Percentiles rank a stretch among this genome's conserved stretches.
phyloP scores from a whole-genome alignment of 1,140 invertebrate genomes.

The Pentalonia nigronervosa region DNA sequence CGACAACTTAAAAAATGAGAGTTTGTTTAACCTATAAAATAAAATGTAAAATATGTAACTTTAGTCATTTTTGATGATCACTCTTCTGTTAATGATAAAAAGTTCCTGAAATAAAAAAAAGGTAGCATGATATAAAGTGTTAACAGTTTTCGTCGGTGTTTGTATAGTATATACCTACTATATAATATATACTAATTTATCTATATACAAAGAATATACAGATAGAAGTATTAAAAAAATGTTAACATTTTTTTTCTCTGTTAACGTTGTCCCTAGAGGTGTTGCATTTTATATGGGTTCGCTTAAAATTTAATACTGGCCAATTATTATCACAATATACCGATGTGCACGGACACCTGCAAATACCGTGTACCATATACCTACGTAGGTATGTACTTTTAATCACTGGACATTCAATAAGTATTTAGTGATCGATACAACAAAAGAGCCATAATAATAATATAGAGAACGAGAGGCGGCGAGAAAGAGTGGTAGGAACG shows the following conservation, averaged over 20 bases:
- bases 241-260: not conserved
- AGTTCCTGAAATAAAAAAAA: not conserved
- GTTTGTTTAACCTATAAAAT: slow-evolving; percentile 15
- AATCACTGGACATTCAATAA: slow-evolving; percentile 14
- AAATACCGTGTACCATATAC: not conserved
- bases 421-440: slow-evolving; percentile 2
- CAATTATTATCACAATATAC: not conserved
- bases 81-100: not conserved
- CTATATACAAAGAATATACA: not conserved
- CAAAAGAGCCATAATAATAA: not conserved
- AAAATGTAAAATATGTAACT: not conserved
- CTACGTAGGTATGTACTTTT: too few species aligned
- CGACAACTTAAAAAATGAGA: not conserved
- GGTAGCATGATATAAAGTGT: not conserved
- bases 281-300: not conserved
- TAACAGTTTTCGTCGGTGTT: not conserved
- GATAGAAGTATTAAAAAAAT: not conserved
- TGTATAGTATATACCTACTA: too few species aligned
- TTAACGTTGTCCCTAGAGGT: not conserved
- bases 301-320: not conserved
- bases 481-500: not conserved
- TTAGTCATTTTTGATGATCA: slow-evolving; percentile 9
- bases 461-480: not conserved
- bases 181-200: not conserved
- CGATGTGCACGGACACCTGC: not conserved